A percentile compares a stretch with the other conserved stretches of the same genome.
Evolutionary conservation across 2,888 invertebrate species (phyloP).

Genomic region (Epirrita christyi): DNA sequence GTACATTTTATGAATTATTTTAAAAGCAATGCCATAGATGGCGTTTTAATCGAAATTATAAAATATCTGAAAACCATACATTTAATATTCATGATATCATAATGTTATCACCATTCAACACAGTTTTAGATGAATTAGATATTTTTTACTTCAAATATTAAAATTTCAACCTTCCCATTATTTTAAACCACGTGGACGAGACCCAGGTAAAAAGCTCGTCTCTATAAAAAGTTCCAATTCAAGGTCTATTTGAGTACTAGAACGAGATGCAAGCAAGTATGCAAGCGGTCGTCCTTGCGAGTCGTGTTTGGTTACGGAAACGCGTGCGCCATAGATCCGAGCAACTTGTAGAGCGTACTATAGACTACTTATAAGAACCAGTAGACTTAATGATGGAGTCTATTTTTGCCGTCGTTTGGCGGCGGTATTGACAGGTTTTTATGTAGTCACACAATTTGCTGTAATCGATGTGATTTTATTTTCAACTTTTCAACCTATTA

Average conservation of each 20-base stretch:
- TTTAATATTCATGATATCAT: neutral
- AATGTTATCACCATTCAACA: too few species aligned
- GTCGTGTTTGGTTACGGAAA: conserved; percentile 51
- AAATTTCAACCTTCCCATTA: neutral
- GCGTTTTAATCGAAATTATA: neutral
- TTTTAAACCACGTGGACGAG: conserved; percentile 3
- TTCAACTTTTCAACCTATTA: too few species aligned
- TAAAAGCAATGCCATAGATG: neutral
- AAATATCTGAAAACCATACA: too few species aligned
- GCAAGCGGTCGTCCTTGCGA: conserved; percentile 45
- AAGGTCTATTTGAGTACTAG: neutral
- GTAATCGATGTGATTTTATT: neutral
- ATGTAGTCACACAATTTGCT: neutral
- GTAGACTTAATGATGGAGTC: neutral
- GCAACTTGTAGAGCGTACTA: conserved; percentile 3
- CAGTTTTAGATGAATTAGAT: too few species aligned
- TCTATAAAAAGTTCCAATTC: conserved; percentile 5
- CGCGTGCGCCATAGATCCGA: conserved; percentile 27
- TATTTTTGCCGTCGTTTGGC: neutral
- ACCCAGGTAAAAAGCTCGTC: neutral
- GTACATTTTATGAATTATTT: neutral
- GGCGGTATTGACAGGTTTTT: neutral
- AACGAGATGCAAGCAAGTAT: conserved; percentile 17
- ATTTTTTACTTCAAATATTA: too few species aligned
- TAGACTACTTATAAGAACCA: conserved; percentile 8